A percentile compares a stretch with the other conserved stretches of the same genome.
phyloP scores from a whole-genome alignment of 2,113 vertebrate genomes.

The Paracanthobrama guichenoti region DNA sequence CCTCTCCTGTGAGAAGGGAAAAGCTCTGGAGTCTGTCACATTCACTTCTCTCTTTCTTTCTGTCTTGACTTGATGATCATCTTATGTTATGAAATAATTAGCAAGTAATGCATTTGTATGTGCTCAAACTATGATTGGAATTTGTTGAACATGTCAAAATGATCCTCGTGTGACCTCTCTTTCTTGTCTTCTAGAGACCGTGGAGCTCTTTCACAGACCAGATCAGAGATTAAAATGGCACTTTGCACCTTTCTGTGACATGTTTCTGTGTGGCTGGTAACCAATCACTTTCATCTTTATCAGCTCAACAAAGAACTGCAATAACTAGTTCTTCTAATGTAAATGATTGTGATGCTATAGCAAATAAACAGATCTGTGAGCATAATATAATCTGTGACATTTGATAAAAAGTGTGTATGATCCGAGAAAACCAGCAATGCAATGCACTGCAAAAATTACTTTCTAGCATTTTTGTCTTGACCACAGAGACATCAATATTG shows the following conservation, averaged over 20 bases:
- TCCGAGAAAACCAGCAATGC: too few relatives aligned
- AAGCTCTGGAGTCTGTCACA: not conserved
- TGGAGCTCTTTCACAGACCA: not conserved
- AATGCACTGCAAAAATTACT: too few relatives aligned
- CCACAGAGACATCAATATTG: too few relatives aligned
- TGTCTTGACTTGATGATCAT: not conserved
- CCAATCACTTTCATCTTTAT: too few relatives aligned
- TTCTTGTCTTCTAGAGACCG: not conserved
- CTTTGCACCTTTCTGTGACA: conserved; percentile 8
- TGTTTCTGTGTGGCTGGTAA: not conserved
- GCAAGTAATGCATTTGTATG: not conserved
- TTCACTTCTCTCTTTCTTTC: not conserved
- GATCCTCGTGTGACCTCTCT: not conserved
- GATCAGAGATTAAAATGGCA: not conserved
- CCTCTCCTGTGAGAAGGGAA: conserved; percentile 15
- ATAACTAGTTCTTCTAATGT: not conserved
- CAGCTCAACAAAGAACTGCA: not conserved
- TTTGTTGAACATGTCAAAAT: not conserved
- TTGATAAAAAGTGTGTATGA: not conserved
- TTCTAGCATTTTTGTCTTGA: too few relatives aligned
- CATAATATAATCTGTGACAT: not conserved
- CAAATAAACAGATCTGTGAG: not conserved
- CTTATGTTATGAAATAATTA: too few relatives aligned
- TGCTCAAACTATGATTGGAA: not conserved
- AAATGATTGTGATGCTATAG: not conserved